Base-by-base conservation (phyloP, 1,140 invertebrate genomes). In the Babylonia areolata region DNA sequence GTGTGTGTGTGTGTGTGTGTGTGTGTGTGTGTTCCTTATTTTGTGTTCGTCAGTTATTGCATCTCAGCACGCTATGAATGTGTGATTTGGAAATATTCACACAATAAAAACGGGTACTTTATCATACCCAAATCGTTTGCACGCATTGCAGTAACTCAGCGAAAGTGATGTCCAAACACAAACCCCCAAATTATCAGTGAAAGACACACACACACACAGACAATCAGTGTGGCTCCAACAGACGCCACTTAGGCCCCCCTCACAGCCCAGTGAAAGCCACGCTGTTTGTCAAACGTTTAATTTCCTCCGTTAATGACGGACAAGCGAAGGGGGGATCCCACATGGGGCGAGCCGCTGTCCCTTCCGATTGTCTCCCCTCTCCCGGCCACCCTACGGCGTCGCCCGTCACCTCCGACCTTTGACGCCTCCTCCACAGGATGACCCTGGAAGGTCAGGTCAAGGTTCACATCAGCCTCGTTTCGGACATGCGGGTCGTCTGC, bases 371-470 rank as follows among this genome's bases (percentile, higher is more conserved):
- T 79, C 20, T 42, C 31, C 54, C 28, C 81, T 20, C n/a, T 33
- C 82, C 1, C 37, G 17, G 20, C 17, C 54, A 28, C 9, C 81
- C 46, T 31, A 69, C 54, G 81, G 17, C 81, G 23, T n/a, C 82
- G 2, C 31, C 58, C 37, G 64, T 40, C 23, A 42, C 64, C 69
- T 73, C 80, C 64, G 82, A 80, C 78, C 78, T 80, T 80, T 54
- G 42, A 51, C 78, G 42, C 46, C 42, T 46, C 40, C 78, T n/a
- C 39, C 20, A 9, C 37, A 11, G n/a, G 6, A 5, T 42, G 69
- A 42, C 82, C 69, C 69, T 33, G 35, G 69, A 46, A 84, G 82
- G 82, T 84, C 82, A 84, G 58, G 82, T 71, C 82, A 84, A 73
- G 82, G 82, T 84, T 84, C 82, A 84, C 23, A 23, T n/a, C 39